Evolutionary conservation across 2,113 vertebrate species (phyloP).

Genomic region (Rana temporaria): DNA sequence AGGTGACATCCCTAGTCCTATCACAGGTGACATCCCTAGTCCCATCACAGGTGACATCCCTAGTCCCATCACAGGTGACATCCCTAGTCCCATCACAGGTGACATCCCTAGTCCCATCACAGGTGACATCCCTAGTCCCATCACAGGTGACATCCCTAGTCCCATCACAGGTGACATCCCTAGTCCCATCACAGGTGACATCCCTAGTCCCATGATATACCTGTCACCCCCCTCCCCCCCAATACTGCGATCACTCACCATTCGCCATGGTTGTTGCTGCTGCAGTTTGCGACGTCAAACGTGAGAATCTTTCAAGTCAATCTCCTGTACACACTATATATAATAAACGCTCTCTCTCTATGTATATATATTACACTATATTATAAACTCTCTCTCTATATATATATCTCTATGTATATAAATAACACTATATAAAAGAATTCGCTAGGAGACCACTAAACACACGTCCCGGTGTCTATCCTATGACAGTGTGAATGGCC

Average conservation of each 20-base stretch:
- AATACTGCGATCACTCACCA: conserved; percentile 31
- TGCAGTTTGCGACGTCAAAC: conserved; percentile 12
- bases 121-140: too few relatives aligned
- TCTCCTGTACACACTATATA: not conserved
- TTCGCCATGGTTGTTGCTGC: conserved; percentile 35
- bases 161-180: too few relatives aligned
- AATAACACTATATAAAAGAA: not conserved
- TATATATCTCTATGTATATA: conserved; percentile 3
- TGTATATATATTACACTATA: not conserved
- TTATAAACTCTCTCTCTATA: not conserved
- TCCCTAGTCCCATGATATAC: too few relatives aligned
- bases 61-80: too few relatives aligned
- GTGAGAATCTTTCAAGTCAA: not conserved
- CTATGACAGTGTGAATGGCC: conserved; percentile 49
- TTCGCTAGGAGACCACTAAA: not conserved
- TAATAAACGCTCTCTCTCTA: too few relatives aligned
- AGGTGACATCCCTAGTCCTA: too few relatives aligned
- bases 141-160: too few relatives aligned
- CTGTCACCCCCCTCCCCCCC: not conserved
- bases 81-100: too few relatives aligned
- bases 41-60: too few relatives aligned
- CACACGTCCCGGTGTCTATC: not conserved
- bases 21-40: too few relatives aligned
- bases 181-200: too few relatives aligned
- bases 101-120: too few relatives aligned